These are phyloP conservation scores for Rhabdophis nuchalis DNA, from an alignment of 2,797 vertebrate species.

Conservation along the genomic window DNA sequence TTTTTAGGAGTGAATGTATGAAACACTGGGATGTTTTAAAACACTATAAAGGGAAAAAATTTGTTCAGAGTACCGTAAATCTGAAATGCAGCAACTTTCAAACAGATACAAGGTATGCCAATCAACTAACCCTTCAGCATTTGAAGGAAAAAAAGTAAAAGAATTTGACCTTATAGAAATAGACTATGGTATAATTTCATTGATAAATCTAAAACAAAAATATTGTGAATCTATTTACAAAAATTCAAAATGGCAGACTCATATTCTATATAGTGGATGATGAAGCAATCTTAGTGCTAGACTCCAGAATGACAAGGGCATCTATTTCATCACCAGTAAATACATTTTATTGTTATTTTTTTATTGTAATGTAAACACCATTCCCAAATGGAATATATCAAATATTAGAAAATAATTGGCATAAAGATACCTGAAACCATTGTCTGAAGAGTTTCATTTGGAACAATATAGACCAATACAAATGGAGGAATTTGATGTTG, in stretches of 20 bases:
- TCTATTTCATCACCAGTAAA: background rate
- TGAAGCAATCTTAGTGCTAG: background rate
- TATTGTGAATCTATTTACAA: background rate
- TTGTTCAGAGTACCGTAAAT: background rate
- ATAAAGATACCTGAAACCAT: background rate
- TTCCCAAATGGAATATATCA: background rate
- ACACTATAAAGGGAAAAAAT: background rate
- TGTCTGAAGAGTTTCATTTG: background rate
- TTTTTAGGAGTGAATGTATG: background rate
- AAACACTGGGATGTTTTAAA: background rate
- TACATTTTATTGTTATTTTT: background rate
- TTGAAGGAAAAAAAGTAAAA: background rate
- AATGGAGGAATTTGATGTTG: background rate
- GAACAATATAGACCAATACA: background rate
- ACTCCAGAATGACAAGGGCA: background rate
- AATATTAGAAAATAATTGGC: background rate
- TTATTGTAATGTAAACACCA: background rate
- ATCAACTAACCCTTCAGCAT: background rate
- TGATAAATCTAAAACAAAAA: too few species aligned
- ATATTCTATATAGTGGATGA: background rate
- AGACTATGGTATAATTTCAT: background rate
- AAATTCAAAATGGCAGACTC: background rate
- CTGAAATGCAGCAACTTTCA: background rate
- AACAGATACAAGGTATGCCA: background rate
- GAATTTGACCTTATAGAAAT: background rate